Evolutionary conservation across 2,113 vertebrate genomes (phyloP), one percentile per base, ranked within the genome.

Genomic region (Monopterus albus): DNA sequence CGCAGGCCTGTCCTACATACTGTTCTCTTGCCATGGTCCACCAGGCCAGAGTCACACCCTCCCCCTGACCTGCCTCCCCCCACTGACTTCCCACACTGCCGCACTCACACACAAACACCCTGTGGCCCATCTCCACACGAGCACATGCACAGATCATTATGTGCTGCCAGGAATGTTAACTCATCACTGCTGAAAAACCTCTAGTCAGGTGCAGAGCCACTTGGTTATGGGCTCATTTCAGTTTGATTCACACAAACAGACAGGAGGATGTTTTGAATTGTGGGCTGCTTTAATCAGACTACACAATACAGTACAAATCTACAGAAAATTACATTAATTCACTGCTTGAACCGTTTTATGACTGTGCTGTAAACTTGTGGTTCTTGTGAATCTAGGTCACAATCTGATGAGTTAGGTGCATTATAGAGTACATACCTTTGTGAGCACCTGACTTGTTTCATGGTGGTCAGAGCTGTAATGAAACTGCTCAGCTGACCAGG

Each of bases 1-100:
- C 78, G 63, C 66, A 81, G 87, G 86, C 81, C 86, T 93, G 92
- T 91, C 92, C 92, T 92, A 93, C 91, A 92, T 92, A 92, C 91
- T 90, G 91, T 81, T 89, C 83, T 65, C 85, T 88, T 72, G 66
- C 83, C 69, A 85, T 85, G 87, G 81, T 87, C 88, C 79, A 80
- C 45, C 83, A 83, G 83, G 81, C 80, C 81, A 81, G 73, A 79
- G 74, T 87, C 78, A 72, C 85, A 43, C 86, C 85, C 84, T 83
- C 84, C 81, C 86, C 75, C 86, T 79, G 81, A 78, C 77, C 71
- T 73, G 58, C 65, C 78, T 72, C 69, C 55, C 59, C 61, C 51
- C 72, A 21, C 84, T 47, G 61, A 72, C 78, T 49, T 5, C 56
- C 43, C 63, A 35, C 46, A 11, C 71, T 51, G 21, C 40, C 49